phyloP scores from a whole-genome alignment of 2,797 vertebrate species.

The Alcedo atthis region DNA sequence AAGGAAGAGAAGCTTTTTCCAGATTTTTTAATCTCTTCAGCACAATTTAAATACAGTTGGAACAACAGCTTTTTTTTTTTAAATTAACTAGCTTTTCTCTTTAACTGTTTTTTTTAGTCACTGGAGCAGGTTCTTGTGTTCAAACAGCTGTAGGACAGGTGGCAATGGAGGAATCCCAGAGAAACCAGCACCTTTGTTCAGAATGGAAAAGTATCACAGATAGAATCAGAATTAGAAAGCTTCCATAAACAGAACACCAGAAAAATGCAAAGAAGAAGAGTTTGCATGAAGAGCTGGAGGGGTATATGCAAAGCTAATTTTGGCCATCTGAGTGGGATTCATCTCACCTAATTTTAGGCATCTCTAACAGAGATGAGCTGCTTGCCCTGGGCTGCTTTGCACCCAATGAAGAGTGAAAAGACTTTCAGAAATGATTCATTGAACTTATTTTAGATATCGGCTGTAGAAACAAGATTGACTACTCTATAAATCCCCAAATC shows the following conservation, averaged over 20 bases:
- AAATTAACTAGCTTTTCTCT: not conserved
- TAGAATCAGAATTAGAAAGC: not conserved
- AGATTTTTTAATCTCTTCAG: not conserved
- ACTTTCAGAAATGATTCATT: not conserved
- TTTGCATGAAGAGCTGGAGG: not conserved
- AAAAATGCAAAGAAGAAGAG: not conserved
- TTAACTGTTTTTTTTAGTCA: not conserved
- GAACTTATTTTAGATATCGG: constrained; percentile 12
- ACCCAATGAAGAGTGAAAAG: not conserved
- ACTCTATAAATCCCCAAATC: not conserved
- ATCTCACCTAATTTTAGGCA: constrained; percentile 27
- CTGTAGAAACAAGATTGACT: not conserved
- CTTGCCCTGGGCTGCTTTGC: not conserved
- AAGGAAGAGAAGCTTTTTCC: not conserved
- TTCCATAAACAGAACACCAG: not conserved
- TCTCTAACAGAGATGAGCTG: not conserved
- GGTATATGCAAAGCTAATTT: constrained; percentile 14
- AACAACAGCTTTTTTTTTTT: not conserved
- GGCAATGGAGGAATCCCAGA: not conserved
- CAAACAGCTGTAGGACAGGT: not conserved
- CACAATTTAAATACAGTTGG: not conserved
- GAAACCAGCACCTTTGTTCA: not conserved
- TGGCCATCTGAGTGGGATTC: constrained; percentile 10
- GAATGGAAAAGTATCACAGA: not conserved
- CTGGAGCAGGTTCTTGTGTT: not conserved